Evolutionary conservation across 2,113 vertebrate species (phyloP), one percentile per base, ranked within the genome.

Genomic region (Hydrolagus affinis): DNA sequence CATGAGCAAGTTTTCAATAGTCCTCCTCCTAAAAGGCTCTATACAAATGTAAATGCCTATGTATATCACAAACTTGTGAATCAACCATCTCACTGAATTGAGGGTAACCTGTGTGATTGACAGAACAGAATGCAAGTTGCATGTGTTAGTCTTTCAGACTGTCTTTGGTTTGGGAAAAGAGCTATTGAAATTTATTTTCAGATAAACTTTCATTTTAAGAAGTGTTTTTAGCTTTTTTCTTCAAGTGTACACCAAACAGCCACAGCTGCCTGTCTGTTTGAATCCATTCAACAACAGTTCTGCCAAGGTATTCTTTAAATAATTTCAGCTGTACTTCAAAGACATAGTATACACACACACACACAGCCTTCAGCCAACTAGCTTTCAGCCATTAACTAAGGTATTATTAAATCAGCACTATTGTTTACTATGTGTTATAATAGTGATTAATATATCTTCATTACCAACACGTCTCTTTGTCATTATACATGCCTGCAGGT

Each of bases 401-500:
- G 75, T 66, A 83, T 66, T 15, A 66, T 83, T 68, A 83, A 83
- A 66, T 66, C 0, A 64, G 28, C 77, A 66, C 78, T 30, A 19
- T 64, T 83, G 62, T 30, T 83, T 68, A 32, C 28, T 17, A 9
- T 64, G 28, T 83, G 62, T 66, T 32, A 83, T 83, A 83, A 83
- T 75, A 21, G 17, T 66, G 62, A 83, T 83, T 83, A 66, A 83
- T 83, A 66, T 44, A 44, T 8, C 32, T 28, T 83, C 78, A 83
- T 83, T 83, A 75, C 56, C 73, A 32, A 83, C 78, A 66, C 10
- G 25, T 83, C 78, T 19, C 78, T 83, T 75, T 83, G 60, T 64
- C 78, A 83, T 66, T 83, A 66, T 83, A 68, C 62, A 83, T 32
- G 19, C 12, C 73, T 75, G 32, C 73, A 75, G 73, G 73, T 75